Percentiles rank a stretch among this genome's conserved stretches.
These are phyloP conservation scores for Melanchra persicariae DNA, from an alignment of 2,888 invertebrate genomes.

Conservation along the genomic window DNA sequence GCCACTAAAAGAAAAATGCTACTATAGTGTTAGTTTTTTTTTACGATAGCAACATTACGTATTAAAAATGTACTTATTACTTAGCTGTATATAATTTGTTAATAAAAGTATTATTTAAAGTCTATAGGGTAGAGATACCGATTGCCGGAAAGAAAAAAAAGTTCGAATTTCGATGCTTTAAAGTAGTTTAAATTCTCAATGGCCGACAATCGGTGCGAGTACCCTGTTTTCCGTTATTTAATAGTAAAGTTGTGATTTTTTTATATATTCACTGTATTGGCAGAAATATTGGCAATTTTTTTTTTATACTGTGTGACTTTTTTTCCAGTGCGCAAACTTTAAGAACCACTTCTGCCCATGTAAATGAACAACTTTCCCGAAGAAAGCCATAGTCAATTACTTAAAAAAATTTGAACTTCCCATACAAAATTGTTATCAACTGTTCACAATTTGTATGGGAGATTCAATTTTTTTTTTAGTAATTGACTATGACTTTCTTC, in stretches of 20 bases:
- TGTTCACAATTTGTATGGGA: no score
- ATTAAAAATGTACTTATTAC: conserved; percentile 67
- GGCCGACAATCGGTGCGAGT: conserved; percentile 22
- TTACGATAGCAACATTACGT: conserved; percentile 48
- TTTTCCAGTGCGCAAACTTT: no score
- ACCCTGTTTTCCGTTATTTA: conserved; percentile 44
- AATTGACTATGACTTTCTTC: no score
- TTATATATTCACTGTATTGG: conserved; percentile 20
- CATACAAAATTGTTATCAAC: no score
- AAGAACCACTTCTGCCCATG: no score
- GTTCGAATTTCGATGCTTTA: conserved; percentile 46
- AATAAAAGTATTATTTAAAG: conserved; percentile 45
- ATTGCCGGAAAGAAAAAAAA: conserved; percentile 23
- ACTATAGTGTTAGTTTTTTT: conserved; percentile 49
- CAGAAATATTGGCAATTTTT: conserved; percentile 46
- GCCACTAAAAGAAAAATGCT: conserved; percentile 47
- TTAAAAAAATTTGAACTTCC: no score
- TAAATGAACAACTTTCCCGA: no score
- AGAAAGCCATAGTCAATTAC: no score
- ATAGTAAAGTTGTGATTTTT: conserved; percentile 55
- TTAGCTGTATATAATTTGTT: conserved; percentile 55
- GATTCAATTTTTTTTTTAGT: no score
- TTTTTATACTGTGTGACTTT: neutral
- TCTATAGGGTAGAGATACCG: conserved; percentile 37
- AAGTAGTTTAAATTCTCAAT: conserved; percentile 39